Evolutionary conservation across 2,113 vertebrate species (phyloP).

Genomic region (Uria aalge): DNA sequence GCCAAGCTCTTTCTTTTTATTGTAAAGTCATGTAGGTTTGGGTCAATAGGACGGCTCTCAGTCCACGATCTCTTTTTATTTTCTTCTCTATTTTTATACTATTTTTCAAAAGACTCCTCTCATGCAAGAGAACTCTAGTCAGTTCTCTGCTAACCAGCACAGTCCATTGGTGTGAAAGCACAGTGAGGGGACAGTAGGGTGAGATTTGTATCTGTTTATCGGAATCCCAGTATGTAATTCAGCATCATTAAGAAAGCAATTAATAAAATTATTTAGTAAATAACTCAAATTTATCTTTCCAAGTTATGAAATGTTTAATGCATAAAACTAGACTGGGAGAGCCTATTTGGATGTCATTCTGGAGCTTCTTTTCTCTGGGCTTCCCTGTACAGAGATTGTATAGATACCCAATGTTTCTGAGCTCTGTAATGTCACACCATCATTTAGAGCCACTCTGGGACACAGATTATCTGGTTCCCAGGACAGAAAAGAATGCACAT

Average conservation of each 20-base stretch:
- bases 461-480: neutral
- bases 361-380: neutral
- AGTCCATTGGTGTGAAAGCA: neutral
- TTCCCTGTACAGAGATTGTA: neutral
- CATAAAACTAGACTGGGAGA: neutral
- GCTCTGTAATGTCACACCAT: neutral
- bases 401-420: neutral
- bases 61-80: neutral
- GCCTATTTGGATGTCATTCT: neutral
- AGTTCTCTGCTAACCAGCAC: neutral
- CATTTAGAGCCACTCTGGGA: neutral
- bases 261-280: neutral
- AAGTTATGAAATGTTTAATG: neutral
- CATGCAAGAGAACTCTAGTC: neutral
- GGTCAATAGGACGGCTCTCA: neutral
- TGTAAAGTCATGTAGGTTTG: neutral
- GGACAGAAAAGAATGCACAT: rapidly evolving
- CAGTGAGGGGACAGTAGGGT: rapidly evolving
- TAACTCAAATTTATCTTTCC: neutral
- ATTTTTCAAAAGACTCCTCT: neutral
- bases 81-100: neutral
- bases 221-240: neutral
- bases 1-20: neutral
- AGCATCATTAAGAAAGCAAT: neutral
- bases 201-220: neutral